Conservation (phyloP, 2,113 vertebrate genomes). For the Platycercus adscitus region DNA sequence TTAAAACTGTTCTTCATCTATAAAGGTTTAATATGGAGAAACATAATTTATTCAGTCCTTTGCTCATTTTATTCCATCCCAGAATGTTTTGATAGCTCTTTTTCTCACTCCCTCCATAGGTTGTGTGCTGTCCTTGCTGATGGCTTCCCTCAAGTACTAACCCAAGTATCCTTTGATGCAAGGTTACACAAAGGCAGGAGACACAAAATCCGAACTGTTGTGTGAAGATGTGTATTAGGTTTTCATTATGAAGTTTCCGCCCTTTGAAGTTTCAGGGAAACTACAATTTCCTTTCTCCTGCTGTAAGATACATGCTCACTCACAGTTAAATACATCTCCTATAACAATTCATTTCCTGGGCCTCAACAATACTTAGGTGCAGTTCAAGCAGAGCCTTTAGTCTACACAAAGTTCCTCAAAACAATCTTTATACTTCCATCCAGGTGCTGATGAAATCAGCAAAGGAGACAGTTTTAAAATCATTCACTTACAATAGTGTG, state of each 20-base stretch:
- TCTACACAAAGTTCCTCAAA: not conserved
- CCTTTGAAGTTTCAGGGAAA: constrained; percentile 56
- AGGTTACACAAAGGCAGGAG: constrained; percentile 15
- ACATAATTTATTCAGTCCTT: not conserved
- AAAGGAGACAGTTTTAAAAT: not conserved
- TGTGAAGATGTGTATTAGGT: not conserved
- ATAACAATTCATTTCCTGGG: constrained; percentile 32
- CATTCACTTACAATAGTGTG: not conserved
- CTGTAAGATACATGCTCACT: not conserved
- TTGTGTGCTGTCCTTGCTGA: not conserved
- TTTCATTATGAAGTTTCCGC: constrained; percentile 35
- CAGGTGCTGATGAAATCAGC: not conserved
- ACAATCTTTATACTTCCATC: not conserved
- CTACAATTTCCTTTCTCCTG: constrained; percentile 46
- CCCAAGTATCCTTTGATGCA: constrained; percentile 26
- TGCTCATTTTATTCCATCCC: not conserved
- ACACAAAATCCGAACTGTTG: not conserved
- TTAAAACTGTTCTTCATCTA: not conserved
- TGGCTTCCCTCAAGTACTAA: not conserved
- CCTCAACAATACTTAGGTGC: not conserved
- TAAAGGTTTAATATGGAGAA: not conserved
- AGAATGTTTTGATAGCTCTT: not conserved
- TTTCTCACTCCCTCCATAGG: not conserved
- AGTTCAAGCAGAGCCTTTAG: constrained; percentile 16
- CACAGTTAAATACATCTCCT: not conserved